A percentile compares a stretch with the other conserved stretches of the same genome.
Conservation (phyloP, 2,888 invertebrate genomes). For the Syritta pipiens region DNA sequence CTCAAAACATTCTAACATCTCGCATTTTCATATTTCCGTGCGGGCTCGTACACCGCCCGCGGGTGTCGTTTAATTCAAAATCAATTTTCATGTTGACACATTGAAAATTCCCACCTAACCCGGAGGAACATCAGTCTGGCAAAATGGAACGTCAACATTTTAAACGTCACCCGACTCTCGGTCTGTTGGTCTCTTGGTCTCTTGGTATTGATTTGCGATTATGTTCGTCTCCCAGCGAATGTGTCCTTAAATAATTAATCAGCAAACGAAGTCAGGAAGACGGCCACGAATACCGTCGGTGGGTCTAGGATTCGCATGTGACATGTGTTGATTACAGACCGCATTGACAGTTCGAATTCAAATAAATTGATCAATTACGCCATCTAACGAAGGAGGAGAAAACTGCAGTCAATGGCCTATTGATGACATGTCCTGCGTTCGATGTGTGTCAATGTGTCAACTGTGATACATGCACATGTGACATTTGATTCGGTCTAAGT, state of each 20-base stretch:
- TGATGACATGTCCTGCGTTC: too few species aligned
- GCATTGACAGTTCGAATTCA: slow-evolving; percentile 11
- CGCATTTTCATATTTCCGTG: neutral
- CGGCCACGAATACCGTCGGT: slow-evolving; percentile 4
- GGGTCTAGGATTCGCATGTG: neutral
- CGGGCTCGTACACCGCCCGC: neutral
- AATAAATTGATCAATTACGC: slow-evolving; percentile 19
- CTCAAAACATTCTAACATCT: too few species aligned
- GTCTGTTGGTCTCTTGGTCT: neutral
- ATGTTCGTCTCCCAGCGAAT: neutral
- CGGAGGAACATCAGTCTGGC: neutral
- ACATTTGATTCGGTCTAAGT: too few species aligned
- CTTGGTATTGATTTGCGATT: slow-evolving; percentile 22
- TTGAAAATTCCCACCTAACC: slow-evolving; percentile 29
- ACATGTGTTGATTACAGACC: slow-evolving; percentile 6
- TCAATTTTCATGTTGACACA: slow-evolving; percentile 39
- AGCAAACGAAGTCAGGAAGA: too few species aligned
- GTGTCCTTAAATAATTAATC: slow-evolving; percentile 17
- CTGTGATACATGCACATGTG: too few species aligned
- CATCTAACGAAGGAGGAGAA: neutral
- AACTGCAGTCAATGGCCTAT: too few species aligned
- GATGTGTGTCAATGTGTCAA: neutral
- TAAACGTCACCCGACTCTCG: neutral
- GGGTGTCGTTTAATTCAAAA: slow-evolving; percentile 17
- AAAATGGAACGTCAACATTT: slow-evolving; percentile 3